Percentiles rank a stretch among this genome's conserved stretches.
Evolutionary conservation across 1,140 invertebrate species (phyloP).

Genomic region (Philopotamus ludificatus): DNA sequence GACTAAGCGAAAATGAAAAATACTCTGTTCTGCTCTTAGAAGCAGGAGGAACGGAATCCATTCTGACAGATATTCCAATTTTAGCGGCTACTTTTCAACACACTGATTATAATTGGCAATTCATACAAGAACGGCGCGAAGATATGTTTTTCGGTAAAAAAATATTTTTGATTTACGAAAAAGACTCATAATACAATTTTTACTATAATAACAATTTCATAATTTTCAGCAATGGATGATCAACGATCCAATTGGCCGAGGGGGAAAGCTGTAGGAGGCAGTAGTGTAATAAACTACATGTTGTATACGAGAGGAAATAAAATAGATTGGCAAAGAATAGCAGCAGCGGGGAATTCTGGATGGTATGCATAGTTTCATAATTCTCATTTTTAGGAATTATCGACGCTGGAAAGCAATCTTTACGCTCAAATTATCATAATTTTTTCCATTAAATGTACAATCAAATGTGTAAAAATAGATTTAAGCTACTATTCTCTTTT

Average conservation of each 20-base stretch:
- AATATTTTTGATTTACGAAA: slow-evolving; percentile 36
- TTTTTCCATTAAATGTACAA: too few relatives aligned
- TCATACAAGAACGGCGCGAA: slow-evolving; percentile 61
- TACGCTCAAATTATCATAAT: too few relatives aligned
- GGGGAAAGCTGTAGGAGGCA: slow-evolving; percentile 57
- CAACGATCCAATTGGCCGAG: slow-evolving; percentile 58
- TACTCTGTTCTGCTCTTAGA: slow-evolving; percentile 58
- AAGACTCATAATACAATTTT: not conserved
- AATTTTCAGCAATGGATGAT: slow-evolving; percentile 12
- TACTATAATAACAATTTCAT: not conserved
- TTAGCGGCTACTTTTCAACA: slow-evolving; percentile 56
- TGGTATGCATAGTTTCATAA: slow-evolving; percentile 4
- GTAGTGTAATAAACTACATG: slow-evolving; percentile 58
- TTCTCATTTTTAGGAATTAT: too few relatives aligned
- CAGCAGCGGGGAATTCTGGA: slow-evolving; percentile 47
- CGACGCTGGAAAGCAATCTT: too few relatives aligned
- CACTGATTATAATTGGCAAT: slow-evolving; percentile 67
- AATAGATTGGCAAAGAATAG: slow-evolving; percentile 57
- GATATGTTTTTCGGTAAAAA: slow-evolving; percentile 56
- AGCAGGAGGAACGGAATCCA: slow-evolving; percentile 57
- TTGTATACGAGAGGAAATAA: slow-evolving; percentile 57
- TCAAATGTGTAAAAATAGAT: too few relatives aligned
- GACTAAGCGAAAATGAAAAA: slow-evolving; percentile 57
- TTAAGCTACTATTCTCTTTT: not conserved
- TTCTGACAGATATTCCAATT: slow-evolving; percentile 61